Conservation (phyloP, 2,797 vertebrate genomes). For the Rousettus madagascariensis region DNA sequence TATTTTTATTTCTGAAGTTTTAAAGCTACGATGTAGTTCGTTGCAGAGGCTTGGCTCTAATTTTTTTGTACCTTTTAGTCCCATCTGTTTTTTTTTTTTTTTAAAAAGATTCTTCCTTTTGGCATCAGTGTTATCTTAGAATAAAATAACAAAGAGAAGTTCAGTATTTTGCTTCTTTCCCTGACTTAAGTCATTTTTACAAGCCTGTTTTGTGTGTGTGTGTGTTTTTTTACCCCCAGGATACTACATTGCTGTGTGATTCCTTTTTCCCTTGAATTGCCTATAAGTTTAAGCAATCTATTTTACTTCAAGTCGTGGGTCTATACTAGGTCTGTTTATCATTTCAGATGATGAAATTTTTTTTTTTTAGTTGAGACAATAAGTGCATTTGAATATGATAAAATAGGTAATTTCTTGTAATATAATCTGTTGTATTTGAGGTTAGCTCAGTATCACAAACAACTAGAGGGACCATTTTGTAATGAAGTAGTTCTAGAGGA, state of each 20-base stretch:
- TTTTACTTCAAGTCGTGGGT: neutral
- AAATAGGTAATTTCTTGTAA: slow-evolving; percentile 56
- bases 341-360: slow-evolving; percentile 1
- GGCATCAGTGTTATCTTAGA: neutral
- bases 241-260: neutral
- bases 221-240: neutral
- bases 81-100: neutral
- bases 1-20: slow-evolving; percentile 36
- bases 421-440: slow-evolving; percentile 56
- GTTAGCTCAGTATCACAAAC: slow-evolving; percentile 24
- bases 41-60: neutral
- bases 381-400: slow-evolving; percentile 53
- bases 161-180: neutral
- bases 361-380: slow-evolving; percentile 48
- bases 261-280: neutral
- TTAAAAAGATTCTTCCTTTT: neutral
- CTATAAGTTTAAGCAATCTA: slow-evolving; percentile 34
- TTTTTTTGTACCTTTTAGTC: slow-evolving; percentile 28
- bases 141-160: neutral
- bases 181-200: neutral
- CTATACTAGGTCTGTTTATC: slow-evolving; percentile 48
- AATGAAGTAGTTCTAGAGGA: slow-evolving; percentile 68
- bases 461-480: neutral
- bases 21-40: neutral
- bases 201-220: neutral